phyloP scores from a whole-genome alignment of 1,140 invertebrate species.

The Diorhabda sublineata region DNA sequence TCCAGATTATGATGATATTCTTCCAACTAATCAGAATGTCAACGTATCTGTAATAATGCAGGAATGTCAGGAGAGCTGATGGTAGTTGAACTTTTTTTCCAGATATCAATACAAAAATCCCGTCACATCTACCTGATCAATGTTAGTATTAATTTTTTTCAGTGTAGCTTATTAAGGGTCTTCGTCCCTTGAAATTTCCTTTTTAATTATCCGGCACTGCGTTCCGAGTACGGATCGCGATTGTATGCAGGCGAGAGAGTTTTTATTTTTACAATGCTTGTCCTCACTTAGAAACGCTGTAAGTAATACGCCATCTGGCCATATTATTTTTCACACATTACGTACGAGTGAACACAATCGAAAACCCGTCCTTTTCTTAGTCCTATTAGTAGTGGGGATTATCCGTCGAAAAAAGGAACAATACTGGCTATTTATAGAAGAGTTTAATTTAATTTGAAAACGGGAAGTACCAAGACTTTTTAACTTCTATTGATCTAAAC shows the following conservation, averaged over 20 bases:
- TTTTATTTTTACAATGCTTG: conserved; percentile 3
- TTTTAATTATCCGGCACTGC: background rate
- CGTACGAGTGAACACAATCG: conserved; percentile 19
- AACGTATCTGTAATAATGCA: too few species aligned
- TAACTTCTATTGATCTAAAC: too few species aligned
- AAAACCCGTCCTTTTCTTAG: conserved; percentile 13
- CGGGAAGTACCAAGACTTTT: too few species aligned
- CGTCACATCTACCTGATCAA: too few species aligned
- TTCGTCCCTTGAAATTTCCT: background rate
- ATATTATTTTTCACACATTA: conserved; percentile 24
- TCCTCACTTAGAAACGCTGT: conserved; percentile 7
- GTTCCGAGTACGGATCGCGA: background rate
- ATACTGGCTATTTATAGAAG: background rate
- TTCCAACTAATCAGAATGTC: too few species aligned
- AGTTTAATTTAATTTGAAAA: too few species aligned
- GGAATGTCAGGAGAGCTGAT: too few species aligned
- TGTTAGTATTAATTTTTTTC: too few species aligned
- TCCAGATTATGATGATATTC: too few species aligned
- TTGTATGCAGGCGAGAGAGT: background rate
- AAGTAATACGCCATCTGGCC: conserved; percentile 23
- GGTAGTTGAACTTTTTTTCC: too few species aligned
- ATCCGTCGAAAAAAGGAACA: background rate
- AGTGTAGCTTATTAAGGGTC: background rate
- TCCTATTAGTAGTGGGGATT: conserved; percentile 4
- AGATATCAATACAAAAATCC: too few species aligned